Conservation (phyloP, 2,888 invertebrate genomes). For the Netelia fuscicornis region DNA sequence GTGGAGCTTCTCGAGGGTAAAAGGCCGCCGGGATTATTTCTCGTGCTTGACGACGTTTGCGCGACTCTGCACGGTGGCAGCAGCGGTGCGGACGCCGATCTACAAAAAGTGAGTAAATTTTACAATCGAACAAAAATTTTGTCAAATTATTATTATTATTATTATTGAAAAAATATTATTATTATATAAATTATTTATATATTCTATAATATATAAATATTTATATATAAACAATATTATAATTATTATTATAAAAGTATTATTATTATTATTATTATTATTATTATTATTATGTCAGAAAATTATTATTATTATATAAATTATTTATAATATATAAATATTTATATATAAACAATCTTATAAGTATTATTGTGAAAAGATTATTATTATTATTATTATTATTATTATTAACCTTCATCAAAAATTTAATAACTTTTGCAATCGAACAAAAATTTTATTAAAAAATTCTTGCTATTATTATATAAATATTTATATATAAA, state of each 20-base stretch:
- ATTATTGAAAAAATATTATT: background rate
- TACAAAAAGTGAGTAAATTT: constrained; percentile 84
- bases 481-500: background rate
- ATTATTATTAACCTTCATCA: constrained; percentile 72
- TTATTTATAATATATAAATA: too few relatives aligned
- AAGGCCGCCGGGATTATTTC: constrained; percentile 88
- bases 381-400: too few relatives aligned
- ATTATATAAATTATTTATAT: too few relatives aligned
- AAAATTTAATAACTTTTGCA: constrained; percentile 80
- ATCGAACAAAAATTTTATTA: background rate
- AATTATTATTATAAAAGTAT: constrained; percentile 27
- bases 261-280: constrained; percentile 45
- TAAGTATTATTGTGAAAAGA: too few relatives aligned
- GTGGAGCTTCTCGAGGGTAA: constrained; percentile 89
- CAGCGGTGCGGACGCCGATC: constrained; percentile 87
- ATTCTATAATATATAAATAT: too few relatives aligned
- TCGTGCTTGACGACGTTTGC: constrained; percentile 89
- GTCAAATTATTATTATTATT: background rate
- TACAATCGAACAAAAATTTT: background rate
- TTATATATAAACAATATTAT: background rate
- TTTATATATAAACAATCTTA: too few relatives aligned
- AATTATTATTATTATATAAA: too few relatives aligned
- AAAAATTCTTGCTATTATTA: too few relatives aligned
- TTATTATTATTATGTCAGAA: background rate
- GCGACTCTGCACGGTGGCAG: constrained; percentile 89